Evolutionary conservation across 2,888 invertebrate genomes (phyloP), one percentile per base, ranked within the genome.

Genomic region (Drosophila ezoana): DNA sequence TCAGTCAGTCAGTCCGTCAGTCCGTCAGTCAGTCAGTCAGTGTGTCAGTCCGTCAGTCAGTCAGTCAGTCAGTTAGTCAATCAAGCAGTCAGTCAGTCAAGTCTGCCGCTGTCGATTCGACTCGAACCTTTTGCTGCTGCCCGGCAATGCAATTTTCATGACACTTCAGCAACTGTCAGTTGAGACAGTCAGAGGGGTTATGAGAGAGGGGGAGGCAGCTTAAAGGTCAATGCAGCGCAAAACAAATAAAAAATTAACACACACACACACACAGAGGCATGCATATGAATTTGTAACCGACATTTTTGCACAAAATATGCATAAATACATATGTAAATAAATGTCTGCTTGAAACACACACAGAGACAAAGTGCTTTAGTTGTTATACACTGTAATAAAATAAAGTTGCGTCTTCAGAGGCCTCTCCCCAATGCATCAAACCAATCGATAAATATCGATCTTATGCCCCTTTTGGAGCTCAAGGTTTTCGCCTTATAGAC

Each of bases 291-390:
- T 68, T 73, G 53, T 66, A 66, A 76, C 60, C 60, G 59, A 43
- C 61, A 68, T 72, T 85, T 81, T 76, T 45, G 69, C 85, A 68
- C 87, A 70, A 81, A 87, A 84, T 81, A 87, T 81, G 78, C 84
- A 81, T 84, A 82, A 87, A 85, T 85, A 77, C 72, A 85, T 81
- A n/a, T n/a, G n/a, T n/a, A 85, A 85, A 85, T 85, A 81, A 81
- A 75, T 79, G 82, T 72, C 77, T 72, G 79, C 32, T 52, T 51
- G 45, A 54, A 53, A 33, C 28, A 35, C 37, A 45, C 28, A 45
- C 37, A 53, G 32, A 64, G 45, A 33, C 44, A 57, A 38, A 38
- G 11, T 45, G 37, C 41, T 38, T 48, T 53, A 53, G 33, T 44
- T 44, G 8, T 13, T 44, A 13, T 54, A 35, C 43, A 33, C 53